A percentile compares a stretch with the other conserved stretches of the same genome.
Conservation (phyloP, 2,113 vertebrate genomes). For the Sula dactylatra region DNA sequence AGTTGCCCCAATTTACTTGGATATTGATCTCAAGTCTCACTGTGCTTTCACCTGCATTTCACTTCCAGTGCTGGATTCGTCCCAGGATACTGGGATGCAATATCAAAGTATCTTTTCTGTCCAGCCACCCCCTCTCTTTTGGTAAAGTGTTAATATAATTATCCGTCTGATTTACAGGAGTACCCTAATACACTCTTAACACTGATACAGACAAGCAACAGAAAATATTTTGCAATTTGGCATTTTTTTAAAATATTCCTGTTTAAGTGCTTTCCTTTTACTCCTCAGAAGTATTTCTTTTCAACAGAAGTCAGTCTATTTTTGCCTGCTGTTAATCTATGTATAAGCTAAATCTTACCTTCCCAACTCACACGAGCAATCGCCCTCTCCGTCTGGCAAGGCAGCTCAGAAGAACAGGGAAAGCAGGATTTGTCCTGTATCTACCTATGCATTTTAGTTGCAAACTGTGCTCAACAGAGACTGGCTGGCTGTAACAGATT, state of each 20-base stretch:
- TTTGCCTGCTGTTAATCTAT: background rate
- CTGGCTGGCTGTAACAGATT: background rate
- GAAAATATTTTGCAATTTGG: background rate
- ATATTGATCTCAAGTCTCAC: background rate
- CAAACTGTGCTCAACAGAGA: background rate
- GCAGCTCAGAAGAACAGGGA: background rate
- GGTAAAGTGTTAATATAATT: background rate
- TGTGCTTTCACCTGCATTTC: background rate
- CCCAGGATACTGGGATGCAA: background rate
- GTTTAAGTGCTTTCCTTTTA: background rate
- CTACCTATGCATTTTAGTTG: background rate
- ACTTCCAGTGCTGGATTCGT: background rate
- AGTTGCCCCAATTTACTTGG: background rate
- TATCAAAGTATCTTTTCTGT: background rate
- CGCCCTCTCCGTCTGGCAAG: background rate
- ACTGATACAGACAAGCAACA: background rate
- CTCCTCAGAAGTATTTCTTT: background rate
- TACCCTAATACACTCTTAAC: background rate
- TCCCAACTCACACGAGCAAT: background rate
- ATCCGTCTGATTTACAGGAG: background rate
- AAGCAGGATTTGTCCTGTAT: background rate
- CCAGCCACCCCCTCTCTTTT: background rate
- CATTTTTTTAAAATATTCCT: background rate
- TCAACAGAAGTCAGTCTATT: background rate
- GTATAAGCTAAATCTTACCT: background rate